Base-by-base conservation (phyloP, 2,888 invertebrate species). In the Brachyptera putata region DNA sequence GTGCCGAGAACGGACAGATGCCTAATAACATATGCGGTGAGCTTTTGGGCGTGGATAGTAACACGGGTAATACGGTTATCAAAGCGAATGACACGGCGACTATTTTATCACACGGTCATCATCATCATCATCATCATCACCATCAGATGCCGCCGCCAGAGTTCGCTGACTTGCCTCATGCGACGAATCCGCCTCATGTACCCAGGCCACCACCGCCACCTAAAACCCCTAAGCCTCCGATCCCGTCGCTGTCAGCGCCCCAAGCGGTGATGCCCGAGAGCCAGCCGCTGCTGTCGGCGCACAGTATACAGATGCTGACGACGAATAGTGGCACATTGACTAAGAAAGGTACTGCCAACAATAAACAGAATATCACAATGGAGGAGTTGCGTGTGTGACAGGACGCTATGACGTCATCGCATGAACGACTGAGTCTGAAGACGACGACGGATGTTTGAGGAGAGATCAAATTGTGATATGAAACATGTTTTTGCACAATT, bases 11-110 rank as follows among this genome's bases (percentile, higher is more conserved):
- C 68, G 90, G 91, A 0, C 90, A 90, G 72, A 90, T 91, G 87
- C 90, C 91, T 5, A 91, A 91, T 71, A 91, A 88, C 69, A 91
- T 91, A 65, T 91, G 91, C 72, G 90, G 90, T n/a, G 91, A 91
- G 68, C 73, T 91, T 60, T 41, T 63, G 1, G 80, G 80, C 70
- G 73, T 81, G 57, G 85, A 85, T 73, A 83, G 82, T 65, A 87
- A 86, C 72, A 86, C 86, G 9, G 84, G 86, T 5, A 86, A 87
- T 0, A 87, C 87, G 63, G 71, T 86, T 58, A 25, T 39, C 58
- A 30, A 50, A 16, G 34, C 37, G n/a, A 61, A 50, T 18, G 61
- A 49, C 21, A 39, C 57, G 26, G 50, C 58, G 21, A 49, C 56
- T 5, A 56, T 55, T 26, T 24, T 59, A 22, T 56, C 58, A 16